Percentiles rank a stretch among this genome's conserved stretches.
Conservation (phyloP, 2,888 invertebrate genomes). For the Platycheirus albimanus region DNA sequence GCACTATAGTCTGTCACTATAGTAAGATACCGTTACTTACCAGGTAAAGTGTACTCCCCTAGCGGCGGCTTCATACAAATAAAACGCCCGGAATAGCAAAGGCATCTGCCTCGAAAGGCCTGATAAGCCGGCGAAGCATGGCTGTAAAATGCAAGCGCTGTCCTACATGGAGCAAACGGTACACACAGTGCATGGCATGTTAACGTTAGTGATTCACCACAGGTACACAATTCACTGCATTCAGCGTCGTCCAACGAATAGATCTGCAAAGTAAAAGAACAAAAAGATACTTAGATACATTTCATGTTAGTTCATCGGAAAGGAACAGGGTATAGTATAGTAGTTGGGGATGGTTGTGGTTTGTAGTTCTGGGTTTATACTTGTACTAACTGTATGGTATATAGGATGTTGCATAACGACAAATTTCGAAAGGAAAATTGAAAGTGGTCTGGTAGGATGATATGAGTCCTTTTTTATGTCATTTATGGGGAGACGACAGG, state of each 20-base stretch:
- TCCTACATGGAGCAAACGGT: slow-evolving; percentile 93
- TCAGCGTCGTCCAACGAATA: slow-evolving; percentile 90
- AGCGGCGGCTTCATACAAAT: slow-evolving; percentile 94
- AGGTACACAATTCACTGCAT: slow-evolving; percentile 95
- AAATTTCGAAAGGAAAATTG: slow-evolving; percentile 46
- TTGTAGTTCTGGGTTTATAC: background rate
- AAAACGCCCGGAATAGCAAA: slow-evolving; percentile 95
- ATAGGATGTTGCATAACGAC: slow-evolving; percentile 2
- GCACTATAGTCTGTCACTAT: too few species aligned
- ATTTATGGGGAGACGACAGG: background rate
- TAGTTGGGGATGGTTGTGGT: background rate
- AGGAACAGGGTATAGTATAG: too few species aligned
- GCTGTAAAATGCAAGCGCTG: slow-evolving; percentile 93
- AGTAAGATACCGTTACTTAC: slow-evolving; percentile 77
- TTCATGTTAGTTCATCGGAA: slow-evolving; percentile 35
- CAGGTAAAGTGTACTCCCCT: slow-evolving; percentile 84
- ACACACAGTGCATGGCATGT: slow-evolving; percentile 95
- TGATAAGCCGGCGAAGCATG: slow-evolving; percentile 95
- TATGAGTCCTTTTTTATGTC: slow-evolving; percentile 16
- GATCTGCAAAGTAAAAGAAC: slow-evolving; percentile 78
- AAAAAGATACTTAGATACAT: slow-evolving; percentile 68
- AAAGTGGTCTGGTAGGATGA: slow-evolving; percentile 56
- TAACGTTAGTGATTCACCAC: slow-evolving; percentile 89
- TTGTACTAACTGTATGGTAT: background rate
- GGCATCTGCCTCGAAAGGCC: slow-evolving; percentile 93